Evolutionary conservation across 2,797 vertebrate species (phyloP).

Genomic region (Oreortyx pictus): DNA sequence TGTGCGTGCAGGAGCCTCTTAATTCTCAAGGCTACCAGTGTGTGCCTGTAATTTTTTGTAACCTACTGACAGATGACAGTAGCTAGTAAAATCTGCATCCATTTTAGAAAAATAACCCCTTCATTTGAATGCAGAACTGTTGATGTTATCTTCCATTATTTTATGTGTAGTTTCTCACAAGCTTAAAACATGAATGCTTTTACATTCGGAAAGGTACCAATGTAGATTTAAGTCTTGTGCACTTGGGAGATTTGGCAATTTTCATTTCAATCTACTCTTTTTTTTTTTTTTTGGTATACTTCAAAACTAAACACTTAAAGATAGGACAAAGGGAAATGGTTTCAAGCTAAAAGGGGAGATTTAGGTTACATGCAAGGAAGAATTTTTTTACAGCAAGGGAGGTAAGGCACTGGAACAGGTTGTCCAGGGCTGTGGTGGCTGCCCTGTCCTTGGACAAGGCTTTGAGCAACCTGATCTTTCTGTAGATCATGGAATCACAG

Average conservation of each 20-base stretch:
- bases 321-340: neutral
- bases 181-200: neutral
- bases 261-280: neutral
- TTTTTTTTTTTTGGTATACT: neutral
- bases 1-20: neutral
- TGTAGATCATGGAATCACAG: neutral
- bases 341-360: neutral
- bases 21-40: neutral
- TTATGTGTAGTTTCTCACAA: neutral
- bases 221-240: neutral
- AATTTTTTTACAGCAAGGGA: neutral
- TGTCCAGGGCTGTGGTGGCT: neutral
- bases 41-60: neutral
- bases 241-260: neutral
- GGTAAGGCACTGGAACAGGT: neutral
- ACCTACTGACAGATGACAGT: neutral
- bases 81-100: neutral
- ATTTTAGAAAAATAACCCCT: neutral
- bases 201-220: neutral
- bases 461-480: neutral
- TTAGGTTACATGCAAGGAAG: neutral
- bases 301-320: neutral
- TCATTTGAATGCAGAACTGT: neutral
- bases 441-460: neutral
- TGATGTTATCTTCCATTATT: neutral